Percentiles rank a stretch among this genome's conserved stretches.
These are phyloP conservation scores for Papilio polytes DNA, from an alignment of 1,140 invertebrate species.

Conservation along the genomic window DNA sequence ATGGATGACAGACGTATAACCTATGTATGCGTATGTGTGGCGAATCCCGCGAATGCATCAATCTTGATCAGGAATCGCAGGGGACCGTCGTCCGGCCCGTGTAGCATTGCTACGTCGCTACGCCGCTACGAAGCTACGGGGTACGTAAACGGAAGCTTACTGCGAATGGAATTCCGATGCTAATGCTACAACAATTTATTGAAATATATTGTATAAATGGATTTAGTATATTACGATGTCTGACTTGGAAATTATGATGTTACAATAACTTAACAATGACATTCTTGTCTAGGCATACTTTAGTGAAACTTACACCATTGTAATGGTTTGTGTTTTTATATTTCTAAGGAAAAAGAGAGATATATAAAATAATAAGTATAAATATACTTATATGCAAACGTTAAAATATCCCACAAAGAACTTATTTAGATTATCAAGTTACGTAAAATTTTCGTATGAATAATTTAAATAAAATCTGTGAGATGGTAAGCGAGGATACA, in stretches of 20 bases:
- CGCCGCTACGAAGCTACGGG: conserved; percentile 46
- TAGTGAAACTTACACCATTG: no score
- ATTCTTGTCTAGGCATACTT: not conserved
- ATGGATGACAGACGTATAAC: not conserved
- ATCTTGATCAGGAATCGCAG: conserved; percentile 70
- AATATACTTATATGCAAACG: no score
- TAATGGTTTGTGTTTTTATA: no score
- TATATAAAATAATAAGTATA: no score
- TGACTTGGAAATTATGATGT: not conserved
- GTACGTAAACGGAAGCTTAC: conserved; percentile 50
- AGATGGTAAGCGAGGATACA: not conserved
- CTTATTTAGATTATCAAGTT: not conserved
- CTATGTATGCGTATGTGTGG: conserved; percentile 25
- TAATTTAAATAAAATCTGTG: conserved; percentile 19
- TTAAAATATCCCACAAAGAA: not conserved
- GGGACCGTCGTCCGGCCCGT: conserved; percentile 44
- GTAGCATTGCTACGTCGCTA: conserved; percentile 48
- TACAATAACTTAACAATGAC: not conserved
- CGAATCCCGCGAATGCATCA: conserved; percentile 55
- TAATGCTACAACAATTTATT: conserved; percentile 48
- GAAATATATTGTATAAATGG: conserved; percentile 25
- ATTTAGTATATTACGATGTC: not conserved
- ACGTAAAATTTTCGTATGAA: conserved; percentile 9
- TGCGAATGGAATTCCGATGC: conserved; percentile 53
- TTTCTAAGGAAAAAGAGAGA: no score